Evolutionary conservation across 2,888 invertebrate species (phyloP), one percentile per base, ranked within the genome.

Genomic region (Eupithecia centaureata): DNA sequence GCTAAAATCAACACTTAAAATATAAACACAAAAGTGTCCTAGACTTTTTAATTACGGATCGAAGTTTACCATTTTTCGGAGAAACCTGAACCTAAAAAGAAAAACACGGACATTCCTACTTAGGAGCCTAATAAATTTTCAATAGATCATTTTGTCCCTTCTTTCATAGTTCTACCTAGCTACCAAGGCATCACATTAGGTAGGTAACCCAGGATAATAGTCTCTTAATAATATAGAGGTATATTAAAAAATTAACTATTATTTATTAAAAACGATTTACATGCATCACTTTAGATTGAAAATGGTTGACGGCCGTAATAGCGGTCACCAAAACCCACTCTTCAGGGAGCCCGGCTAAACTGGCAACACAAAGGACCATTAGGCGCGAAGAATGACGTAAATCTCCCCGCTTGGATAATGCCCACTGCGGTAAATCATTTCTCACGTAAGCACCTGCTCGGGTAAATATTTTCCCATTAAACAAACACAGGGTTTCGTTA

Each of bases 371-470:
- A 70, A 70, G 64, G 65, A 60, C 64, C 65, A 63, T 70, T 73
- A 63, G 33, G 52, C 58, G 22, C 51, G 62, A 42, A 58, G 70
- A 64, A 62, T 60, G 51, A 62, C 64, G 61, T 69, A 70, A 73
- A 66, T 73, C 64, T 61, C 27, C 25, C 4, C 52, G 38, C 59
- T 59, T 38, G 60, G 65, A 57, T 69, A 69, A 62, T 64, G 58
- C 56, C 63, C 67, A 57, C 52, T 62, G 68, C 65, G 65, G 65
- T 74, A 71, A 66, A 72, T 72, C 70, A 72, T 75, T 68, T 69
- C 60, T 72, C 68, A 70, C 65, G 63, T 65, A 47, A 68, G 63
- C 65, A 63, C 65, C 52, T 57, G 54, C 63, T 64, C 63, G 68
- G 59, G 42, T 58, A 62, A 59, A 68, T 59, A 65, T 67, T 63